phyloP scores from a whole-genome alignment of 2,113 vertebrate genomes.

The Cyrtonyx montezumae region DNA sequence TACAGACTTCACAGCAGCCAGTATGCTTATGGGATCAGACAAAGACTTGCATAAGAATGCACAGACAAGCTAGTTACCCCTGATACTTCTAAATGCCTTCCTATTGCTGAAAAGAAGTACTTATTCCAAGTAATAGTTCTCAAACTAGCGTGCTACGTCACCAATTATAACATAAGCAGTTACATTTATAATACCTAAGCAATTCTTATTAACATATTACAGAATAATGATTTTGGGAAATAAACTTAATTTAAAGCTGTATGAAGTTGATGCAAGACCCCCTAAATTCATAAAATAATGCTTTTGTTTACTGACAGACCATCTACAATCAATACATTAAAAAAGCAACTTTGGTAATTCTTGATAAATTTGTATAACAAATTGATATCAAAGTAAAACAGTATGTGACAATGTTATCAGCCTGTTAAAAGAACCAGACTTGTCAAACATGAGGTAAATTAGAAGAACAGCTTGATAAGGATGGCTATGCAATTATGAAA shows the following conservation, averaged over 20 bases:
- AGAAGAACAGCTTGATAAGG: background rate
- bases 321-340: background rate
- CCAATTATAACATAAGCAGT: background rate
- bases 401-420: background rate
- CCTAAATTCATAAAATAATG: background rate
- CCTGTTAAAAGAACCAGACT: background rate
- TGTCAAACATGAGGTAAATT: background rate
- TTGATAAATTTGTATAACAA: background rate
- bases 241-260: conserved; percentile 33
- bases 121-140: background rate
- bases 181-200: background rate
- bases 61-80: background rate
- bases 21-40: conserved; percentile 26
- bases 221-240: background rate
- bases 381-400: background rate
- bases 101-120: background rate
- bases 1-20: background rate
- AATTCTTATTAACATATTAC: background rate
- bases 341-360: background rate
- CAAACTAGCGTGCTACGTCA: background rate
- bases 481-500: background rate
- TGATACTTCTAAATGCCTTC: background rate
- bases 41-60: background rate
- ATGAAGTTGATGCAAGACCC: conserved; percentile 22
- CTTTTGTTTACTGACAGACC: background rate